Evolutionary conservation across 2,888 invertebrate genomes (phyloP), one percentile per base, ranked within the genome.

Genomic region (Merodon equestris): DNA sequence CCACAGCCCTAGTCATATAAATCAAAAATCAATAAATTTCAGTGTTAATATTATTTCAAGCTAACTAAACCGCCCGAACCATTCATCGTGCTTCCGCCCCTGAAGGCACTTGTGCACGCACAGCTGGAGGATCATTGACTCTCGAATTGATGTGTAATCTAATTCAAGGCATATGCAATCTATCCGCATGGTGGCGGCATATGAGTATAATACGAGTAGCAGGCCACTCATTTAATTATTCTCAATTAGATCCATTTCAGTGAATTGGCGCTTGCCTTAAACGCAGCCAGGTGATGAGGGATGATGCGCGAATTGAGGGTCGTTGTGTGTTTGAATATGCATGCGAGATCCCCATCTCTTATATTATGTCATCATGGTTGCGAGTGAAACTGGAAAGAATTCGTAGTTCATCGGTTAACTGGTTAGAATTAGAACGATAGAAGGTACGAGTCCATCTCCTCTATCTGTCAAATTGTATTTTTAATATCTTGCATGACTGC

Each of bases 11-110:
- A 17, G 27, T 7, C 19, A 42, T 36, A 63, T 63, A 63, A 63
- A 71, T 57, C 42, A 54, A 71, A 71, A 61, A 70, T 70, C 54
- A 71, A 71, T 71, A 57, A 71, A 56, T 61, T 45, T 58, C 50
- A 51, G 51, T 61, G 50, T 53, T 53, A 17, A 44, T 51, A 34
- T 44, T 63, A 50, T 60, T 50, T 14, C 19, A 54, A 44, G 34
- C 36, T 9, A n/a, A 27, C 27, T 27, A 27, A 27, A 27, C 7
- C 2, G 27, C 27, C 27, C 27, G 7, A 27, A 2, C 27, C 7
- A 27, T 27, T 27, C 27, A 27, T 4, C 27, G 3, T 27, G 27
- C n/a, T n/a, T n/a, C 3, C 27, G 27, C 27, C 7, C 27, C n/a
- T n/a, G n/a, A n/a, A 27, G 7, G 27, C 27, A 27, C 27, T 27